Conservation (phyloP, 2,113 vertebrate genomes). For the Coryphaenoides rupestris region DNA sequence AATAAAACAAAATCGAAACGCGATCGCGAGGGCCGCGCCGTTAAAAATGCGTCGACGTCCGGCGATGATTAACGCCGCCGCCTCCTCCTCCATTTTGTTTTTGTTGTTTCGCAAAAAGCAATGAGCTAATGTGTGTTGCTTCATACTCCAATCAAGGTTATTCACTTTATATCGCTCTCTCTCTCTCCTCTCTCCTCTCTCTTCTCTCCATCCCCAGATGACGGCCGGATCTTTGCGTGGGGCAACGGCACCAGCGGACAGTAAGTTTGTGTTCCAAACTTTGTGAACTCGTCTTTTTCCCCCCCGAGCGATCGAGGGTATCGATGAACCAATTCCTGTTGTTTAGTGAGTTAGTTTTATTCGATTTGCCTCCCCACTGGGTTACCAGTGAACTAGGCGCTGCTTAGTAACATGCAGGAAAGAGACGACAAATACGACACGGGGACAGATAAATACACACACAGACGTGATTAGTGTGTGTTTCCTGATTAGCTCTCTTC, state of each 20-base stretch:
- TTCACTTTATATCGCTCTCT: not conserved
- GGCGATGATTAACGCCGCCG: slow-evolving; percentile 17
- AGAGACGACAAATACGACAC: no score
- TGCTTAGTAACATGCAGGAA: no score
- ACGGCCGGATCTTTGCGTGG: slow-evolving; percentile 54
- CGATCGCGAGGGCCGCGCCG: slow-evolving; percentile 40
- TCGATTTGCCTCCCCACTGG: no score
- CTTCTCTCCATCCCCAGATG: slow-evolving; percentile 36
- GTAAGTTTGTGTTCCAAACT: slow-evolving; percentile 39
- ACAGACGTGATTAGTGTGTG: no score
- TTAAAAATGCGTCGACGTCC: slow-evolving; percentile 17
- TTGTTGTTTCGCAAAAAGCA: slow-evolving; percentile 65
- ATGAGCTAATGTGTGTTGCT: slow-evolving; percentile 5
- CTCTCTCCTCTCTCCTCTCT: no score
- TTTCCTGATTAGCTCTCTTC: slow-evolving; percentile 49
- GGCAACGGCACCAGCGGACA: slow-evolving; percentile 57
- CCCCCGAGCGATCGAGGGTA: no score
- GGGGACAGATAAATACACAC: no score
- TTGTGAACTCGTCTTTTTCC: no score
- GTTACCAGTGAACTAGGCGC: no score
- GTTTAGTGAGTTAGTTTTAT: no score
- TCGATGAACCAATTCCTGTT: no score
- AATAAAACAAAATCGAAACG: slow-evolving; percentile 9
- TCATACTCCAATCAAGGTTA: not conserved
- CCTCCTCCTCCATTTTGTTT: slow-evolving; percentile 24